Evolutionary conservation across 37 sponge, comb jelly and placozoan genomes (phyloP), one percentile per base, ranked within the genome.

Genomic region (Diacarnus erythraeanus): DNA sequence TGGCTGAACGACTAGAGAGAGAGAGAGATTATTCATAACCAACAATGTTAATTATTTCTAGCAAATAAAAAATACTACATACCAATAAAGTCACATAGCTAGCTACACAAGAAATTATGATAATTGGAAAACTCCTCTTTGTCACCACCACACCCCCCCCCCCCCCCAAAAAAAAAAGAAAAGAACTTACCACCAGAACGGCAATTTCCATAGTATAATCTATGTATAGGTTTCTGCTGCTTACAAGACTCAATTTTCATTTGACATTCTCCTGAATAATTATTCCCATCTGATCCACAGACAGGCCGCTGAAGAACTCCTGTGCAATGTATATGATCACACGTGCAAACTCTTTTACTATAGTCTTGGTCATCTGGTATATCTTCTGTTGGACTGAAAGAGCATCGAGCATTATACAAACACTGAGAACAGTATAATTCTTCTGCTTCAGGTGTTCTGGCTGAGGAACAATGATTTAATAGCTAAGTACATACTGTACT

Each of bases 211-310:
- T 37, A 27, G 21, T 76, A 38, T 17, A 76, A 39, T 23, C 1
- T 23, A 37, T 59, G 38, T 3, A 76, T 59, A 30, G 22, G n/a
- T 23, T 36, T 58, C 41, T 76, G 76, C 41, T 23, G 60, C 27
- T 22, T 31, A 41, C 76, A 76, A 37, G 76, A 57, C 38, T 58
- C 76, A 60, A 34, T 31, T 25, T 17, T 76, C 76, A 76, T 34
- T 1, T 76, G 63, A 76, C 76, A 76, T 39, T 37, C 39, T 10
- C 42, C 54, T 23, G 38, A 9, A 36, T 76, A 76, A 26, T 51
- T 76, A 0, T 25, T 30, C 2, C 63, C 63, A 37, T 59, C 41
- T 26, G 63, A 47, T 30, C 63, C 63, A 38, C 76, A 76, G 22
- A 74, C 20, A 10, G 33, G 25, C 27, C 42, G 23, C 34, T 10